Evolutionary conservation across 2,113 vertebrate genomes (phyloP).

Genomic region (Coracopsis vasa): DNA sequence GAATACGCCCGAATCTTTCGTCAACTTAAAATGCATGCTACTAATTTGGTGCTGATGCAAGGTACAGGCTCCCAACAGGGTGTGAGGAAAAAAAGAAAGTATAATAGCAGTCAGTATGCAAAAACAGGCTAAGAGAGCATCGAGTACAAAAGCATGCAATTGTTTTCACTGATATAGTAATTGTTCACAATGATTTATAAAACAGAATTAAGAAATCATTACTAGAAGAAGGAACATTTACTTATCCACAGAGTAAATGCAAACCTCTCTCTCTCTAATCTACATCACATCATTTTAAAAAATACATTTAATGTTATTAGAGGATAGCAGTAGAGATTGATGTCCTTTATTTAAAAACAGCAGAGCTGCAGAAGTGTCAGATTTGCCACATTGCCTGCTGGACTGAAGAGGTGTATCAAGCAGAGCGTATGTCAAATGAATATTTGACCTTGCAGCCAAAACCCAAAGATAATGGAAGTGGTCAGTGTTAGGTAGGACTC

Average conservation of each 20-base stretch:
- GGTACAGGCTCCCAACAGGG: not conserved
- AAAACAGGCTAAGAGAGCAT: not conserved
- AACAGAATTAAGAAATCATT: conserved; percentile 15
- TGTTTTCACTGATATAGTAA: not conserved
- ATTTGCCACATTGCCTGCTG: not conserved
- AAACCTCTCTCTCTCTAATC: not conserved
- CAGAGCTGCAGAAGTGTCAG: not conserved
- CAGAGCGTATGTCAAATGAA: not conserved
- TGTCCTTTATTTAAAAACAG: not conserved
- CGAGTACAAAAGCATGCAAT: not conserved
- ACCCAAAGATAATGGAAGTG: not conserved
- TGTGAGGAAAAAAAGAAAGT: not conserved
- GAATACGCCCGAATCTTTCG: not conserved
- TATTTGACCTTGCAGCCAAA: not conserved
- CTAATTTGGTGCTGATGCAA: not conserved
- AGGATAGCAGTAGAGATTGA: not conserved
- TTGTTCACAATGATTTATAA: not conserved
- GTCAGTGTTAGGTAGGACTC: not conserved
- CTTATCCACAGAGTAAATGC: not conserved
- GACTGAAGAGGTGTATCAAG: not conserved
- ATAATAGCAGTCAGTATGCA: not conserved
- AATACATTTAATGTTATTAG: not conserved
- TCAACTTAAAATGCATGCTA: not conserved
- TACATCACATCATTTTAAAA: not conserved
- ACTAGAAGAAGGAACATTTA: not conserved